phyloP scores from a whole-genome alignment of 2,797 vertebrate genomes.

The Clarias platycephalus region DNA sequence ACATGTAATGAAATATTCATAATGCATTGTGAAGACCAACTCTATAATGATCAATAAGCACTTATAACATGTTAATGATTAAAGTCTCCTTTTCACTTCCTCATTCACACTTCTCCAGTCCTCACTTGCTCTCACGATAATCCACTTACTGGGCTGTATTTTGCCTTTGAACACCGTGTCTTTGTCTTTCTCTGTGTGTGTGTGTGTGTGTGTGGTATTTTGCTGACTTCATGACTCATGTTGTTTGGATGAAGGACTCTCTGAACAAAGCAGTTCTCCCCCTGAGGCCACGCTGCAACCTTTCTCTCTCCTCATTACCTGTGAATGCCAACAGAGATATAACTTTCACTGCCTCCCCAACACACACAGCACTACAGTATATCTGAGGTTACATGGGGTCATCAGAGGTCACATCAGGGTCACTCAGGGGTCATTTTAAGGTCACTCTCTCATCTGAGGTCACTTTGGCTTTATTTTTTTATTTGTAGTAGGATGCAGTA shows the following conservation, averaged over 20 bases:
- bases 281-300: slow-evolving; percentile 43
- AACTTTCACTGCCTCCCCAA: slow-evolving; percentile 24
- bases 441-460: background rate
- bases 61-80: too few species aligned
- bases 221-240: slow-evolving; percentile 48
- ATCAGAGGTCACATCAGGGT: background rate
- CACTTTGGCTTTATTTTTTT: background rate
- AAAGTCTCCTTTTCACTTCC: too few species aligned
- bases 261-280: slow-evolving; percentile 46
- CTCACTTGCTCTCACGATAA: background rate
- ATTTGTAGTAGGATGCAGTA: background rate
- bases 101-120: background rate
- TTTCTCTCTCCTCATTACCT: slow-evolving; percentile 36
- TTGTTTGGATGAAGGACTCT: slow-evolving; percentile 57
- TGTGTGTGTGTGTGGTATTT: background rate
- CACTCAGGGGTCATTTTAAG: background rate
- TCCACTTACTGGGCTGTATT: background rate
- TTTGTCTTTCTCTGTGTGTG: background rate
- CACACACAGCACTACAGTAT: slow-evolving; percentile 13
- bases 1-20: too few species aligned
- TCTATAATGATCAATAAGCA: too few species aligned
- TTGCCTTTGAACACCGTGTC: too few species aligned
- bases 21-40: too few species aligned
- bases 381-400: background rate
- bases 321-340: slow-evolving; percentile 41